phyloP scores from a whole-genome alignment of 2,797 vertebrate genomes.

The Ctenochaetus hawaiiensis region DNA sequence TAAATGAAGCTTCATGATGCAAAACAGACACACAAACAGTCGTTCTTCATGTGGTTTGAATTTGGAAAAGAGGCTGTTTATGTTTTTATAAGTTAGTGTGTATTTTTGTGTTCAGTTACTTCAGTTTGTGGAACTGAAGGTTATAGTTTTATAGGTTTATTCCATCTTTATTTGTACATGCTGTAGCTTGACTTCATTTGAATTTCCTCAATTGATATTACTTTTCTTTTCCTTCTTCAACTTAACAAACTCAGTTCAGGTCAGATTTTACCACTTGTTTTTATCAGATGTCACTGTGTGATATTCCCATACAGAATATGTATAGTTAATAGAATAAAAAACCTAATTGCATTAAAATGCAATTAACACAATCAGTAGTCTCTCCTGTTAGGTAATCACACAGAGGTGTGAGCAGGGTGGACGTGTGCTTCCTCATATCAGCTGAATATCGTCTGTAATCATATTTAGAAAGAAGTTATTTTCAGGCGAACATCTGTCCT shows the following conservation, averaged over 20 bases:
- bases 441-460: slow-evolving; percentile 62
- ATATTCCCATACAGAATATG: slow-evolving; percentile 35
- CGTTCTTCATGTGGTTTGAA: slow-evolving; percentile 60
- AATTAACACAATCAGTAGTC: slow-evolving; percentile 66
- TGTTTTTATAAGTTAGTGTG: neutral
- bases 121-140: slow-evolving; percentile 12
- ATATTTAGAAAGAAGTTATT: slow-evolving; percentile 56
- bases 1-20: slow-evolving; percentile 63
- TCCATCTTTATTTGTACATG: slow-evolving; percentile 13
- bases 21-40: slow-evolving; percentile 65
- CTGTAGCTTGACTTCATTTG: neutral
- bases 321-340: slow-evolving; percentile 62
- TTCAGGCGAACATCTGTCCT: slow-evolving; percentile 54
- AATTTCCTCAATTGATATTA: neutral
- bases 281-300: slow-evolving; percentile 8
- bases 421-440: slow-evolving; percentile 61
- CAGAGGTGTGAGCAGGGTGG: slow-evolving; percentile 47
- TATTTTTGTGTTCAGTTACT: slow-evolving; percentile 1
- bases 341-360: slow-evolving; percentile 63
- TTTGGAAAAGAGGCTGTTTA: slow-evolving; percentile 31
- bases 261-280: slow-evolving; percentile 29
- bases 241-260: slow-evolving; percentile 29
- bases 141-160: neutral
- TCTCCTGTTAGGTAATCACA: slow-evolving; percentile 65
- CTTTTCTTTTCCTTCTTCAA: neutral